A percentile compares a stretch with the other conserved stretches of the same genome.
phyloP scores from a whole-genome alignment of 2,888 invertebrate genomes.

The Synanthedon tipuliformis region DNA sequence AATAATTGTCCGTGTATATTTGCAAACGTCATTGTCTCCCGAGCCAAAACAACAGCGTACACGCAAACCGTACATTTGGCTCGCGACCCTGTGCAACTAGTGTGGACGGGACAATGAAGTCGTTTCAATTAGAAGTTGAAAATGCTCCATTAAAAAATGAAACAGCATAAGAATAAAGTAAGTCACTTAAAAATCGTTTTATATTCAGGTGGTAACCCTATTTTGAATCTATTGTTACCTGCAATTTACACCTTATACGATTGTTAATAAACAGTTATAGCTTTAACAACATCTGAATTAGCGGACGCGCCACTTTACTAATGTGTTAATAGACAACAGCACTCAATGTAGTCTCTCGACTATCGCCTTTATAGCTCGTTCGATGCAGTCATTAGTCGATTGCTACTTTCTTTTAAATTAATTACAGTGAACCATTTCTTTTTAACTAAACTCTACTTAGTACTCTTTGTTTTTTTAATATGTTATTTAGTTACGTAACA shows the following conservation, averaged over 20 bases:
- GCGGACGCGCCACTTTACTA: constrained; percentile 19
- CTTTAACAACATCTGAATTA: constrained; percentile 25
- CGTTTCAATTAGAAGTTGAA: too few species aligned
- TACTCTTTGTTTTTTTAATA: constrained; percentile 15
- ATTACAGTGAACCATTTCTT: constrained; percentile 34
- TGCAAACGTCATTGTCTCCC: too few species aligned
- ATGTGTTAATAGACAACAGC: constrained; percentile 30
- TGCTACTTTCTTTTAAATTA: constrained; percentile 33
- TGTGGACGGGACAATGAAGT: too few species aligned
- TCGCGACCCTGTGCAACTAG: too few species aligned
- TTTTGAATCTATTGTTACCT: constrained; percentile 12
- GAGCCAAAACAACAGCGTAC: too few species aligned
- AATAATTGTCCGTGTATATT: too few species aligned
- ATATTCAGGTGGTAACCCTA: not conserved
- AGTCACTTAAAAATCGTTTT: not conserved
- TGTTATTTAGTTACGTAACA: constrained; percentile 4
- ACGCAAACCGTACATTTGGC: too few species aligned
- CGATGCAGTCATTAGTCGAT: constrained; percentile 37
- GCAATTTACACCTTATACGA: constrained; percentile 42
- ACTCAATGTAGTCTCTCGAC: constrained; percentile 5
- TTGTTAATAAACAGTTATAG: constrained; percentile 34
- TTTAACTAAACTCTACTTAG: constrained; percentile 5
- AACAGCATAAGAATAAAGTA: not conserved
- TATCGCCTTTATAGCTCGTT: constrained; percentile 13
- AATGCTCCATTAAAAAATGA: too few species aligned